phyloP scores from a whole-genome alignment of 2,888 invertebrate species.

The Linnaemya vulpina region DNA sequence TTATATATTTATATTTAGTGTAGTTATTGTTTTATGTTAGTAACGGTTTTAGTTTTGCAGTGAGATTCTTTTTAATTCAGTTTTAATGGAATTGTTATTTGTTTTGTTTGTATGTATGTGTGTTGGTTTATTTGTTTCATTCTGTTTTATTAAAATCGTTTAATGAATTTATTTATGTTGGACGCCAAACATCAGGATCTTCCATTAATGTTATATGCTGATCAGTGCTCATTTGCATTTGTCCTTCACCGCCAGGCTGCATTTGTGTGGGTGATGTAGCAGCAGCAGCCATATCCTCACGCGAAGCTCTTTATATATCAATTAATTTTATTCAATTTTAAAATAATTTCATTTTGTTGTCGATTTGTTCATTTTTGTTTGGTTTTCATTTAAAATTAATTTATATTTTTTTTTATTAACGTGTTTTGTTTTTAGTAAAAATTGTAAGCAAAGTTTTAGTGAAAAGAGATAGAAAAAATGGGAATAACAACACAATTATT shows the following conservation, averaged over 20 bases:
- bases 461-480: conserved; percentile 73
- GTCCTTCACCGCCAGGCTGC: conserved; percentile 84
- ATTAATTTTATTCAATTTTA: conserved; percentile 31
- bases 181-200: conserved; percentile 96
- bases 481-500: conserved; percentile 75
- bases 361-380: conserved; percentile 21
- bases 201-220: conserved; percentile 94
- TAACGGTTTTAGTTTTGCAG: conserved; percentile 58
- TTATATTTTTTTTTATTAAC: conserved; percentile 69
- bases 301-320: conserved; percentile 87
- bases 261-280: conserved; percentile 87
- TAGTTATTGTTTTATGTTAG: conserved; percentile 67
- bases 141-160: conserved; percentile 31
- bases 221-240: conserved; percentile 83
- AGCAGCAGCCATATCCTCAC: conserved; percentile 93
- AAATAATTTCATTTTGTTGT: neutral
- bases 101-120: conserved; percentile 14
- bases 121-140: conserved; percentile 15
- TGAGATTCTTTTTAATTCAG: conserved; percentile 40
- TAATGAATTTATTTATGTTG: conserved; percentile 91
- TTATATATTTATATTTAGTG: conserved; percentile 19
- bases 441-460: conserved; percentile 56
- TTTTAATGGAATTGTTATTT: conserved; percentile 47
- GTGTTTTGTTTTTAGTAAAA: conserved; percentile 45
- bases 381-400: conserved; percentile 50